These are phyloP conservation scores for Apus apus DNA, from an alignment of 2,113 vertebrate species.

Conservation along the genomic window DNA sequence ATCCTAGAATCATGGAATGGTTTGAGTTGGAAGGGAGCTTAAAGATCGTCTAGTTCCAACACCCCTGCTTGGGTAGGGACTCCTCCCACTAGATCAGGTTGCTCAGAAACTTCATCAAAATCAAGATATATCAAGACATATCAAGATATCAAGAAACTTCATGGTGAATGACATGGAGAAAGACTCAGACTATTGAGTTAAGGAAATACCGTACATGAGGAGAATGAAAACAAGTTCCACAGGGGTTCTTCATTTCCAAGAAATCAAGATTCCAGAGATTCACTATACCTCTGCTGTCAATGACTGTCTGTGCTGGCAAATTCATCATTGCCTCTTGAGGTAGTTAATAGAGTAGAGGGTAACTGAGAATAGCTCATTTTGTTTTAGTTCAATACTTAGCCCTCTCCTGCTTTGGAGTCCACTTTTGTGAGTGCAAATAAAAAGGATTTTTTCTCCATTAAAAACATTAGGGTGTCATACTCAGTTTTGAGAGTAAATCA, in stretches of 20 bases:
- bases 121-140: no score
- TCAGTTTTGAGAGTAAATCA: not conserved
- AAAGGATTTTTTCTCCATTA: not conserved
- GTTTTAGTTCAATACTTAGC: not conserved
- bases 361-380: not conserved
- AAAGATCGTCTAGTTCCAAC: no score
- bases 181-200: not conserved
- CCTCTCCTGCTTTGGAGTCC: not conserved
- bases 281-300: not conserved
- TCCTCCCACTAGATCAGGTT: no score
- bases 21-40: no score
- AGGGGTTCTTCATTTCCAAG: not conserved
- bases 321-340: not conserved
- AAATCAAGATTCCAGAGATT: not conserved
- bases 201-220: fast-evolving
- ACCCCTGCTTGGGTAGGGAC: no score
- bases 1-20: no score
- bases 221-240: not conserved
- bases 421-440: not conserved
- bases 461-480: not conserved
- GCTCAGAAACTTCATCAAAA: no score
- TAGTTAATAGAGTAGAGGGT: not conserved
- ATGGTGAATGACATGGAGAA: not conserved
- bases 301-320: not conserved
- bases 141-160: not conserved